Conservation (phyloP, 2,797 vertebrate genomes). For the Masticophis lateralis region DNA sequence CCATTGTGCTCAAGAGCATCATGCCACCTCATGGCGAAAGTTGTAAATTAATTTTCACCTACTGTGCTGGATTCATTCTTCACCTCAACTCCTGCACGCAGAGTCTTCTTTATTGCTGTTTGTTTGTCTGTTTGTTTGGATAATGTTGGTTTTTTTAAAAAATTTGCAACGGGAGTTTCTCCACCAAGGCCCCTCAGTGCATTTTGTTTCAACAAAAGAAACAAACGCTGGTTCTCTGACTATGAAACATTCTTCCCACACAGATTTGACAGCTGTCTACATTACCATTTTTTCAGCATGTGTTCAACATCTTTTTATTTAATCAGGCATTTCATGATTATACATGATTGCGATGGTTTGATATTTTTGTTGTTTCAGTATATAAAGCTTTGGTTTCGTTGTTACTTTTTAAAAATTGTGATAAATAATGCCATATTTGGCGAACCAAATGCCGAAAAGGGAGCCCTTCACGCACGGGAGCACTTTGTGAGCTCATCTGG, state of each 20-base stretch:
- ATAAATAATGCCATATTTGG: neutral
- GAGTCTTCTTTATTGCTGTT: neutral
- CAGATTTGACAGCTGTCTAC: neutral
- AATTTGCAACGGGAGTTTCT: neutral
- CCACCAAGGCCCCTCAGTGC: neutral
- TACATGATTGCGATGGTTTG: neutral
- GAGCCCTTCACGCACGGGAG: no score
- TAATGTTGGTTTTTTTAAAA: neutral
- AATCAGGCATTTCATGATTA: neutral
- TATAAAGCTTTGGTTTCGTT: neutral
- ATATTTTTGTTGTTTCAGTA: neutral
- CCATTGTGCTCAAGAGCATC: neutral
- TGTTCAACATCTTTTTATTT: conserved; percentile 13
- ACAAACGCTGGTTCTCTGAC: neutral
- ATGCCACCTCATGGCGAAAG: neutral
- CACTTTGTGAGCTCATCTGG: no score
- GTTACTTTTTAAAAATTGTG: neutral
- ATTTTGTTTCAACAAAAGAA: neutral
- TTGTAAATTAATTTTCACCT: neutral
- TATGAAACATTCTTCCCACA: neutral
- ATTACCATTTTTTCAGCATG: neutral
- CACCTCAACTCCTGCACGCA: neutral
- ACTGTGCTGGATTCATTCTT: neutral
- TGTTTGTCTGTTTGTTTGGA: neutral
- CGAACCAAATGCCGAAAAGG: no score